phyloP scores from a whole-genome alignment of 2,888 invertebrate species.

The Clitarchus hookeri region DNA sequence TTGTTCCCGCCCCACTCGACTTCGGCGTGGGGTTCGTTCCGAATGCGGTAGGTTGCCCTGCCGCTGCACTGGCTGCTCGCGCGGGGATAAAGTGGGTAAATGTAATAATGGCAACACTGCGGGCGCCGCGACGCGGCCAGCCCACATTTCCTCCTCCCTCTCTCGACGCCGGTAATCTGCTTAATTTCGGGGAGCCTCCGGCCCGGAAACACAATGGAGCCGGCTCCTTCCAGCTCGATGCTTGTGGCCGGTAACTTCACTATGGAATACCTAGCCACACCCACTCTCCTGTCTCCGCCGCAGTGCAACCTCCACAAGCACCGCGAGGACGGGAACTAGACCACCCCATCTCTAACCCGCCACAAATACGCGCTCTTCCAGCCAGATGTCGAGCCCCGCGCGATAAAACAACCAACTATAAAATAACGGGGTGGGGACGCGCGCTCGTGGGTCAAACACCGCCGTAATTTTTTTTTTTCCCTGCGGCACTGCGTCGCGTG shows the following conservation, averaged over 20 bases:
- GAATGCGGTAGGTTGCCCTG: not conserved
- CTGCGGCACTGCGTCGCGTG: too few relatives aligned
- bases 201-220: not conserved
- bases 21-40: not conserved
- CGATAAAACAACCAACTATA: too few relatives aligned
- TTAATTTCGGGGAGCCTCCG: not conserved
- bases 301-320: not conserved
- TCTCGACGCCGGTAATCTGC: not conserved
- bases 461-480: too few relatives aligned
- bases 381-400: too few relatives aligned
- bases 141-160: not conserved
- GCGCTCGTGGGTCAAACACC: too few relatives aligned
- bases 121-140: not conserved
- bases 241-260: constrained; percentile 4
- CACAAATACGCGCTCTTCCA: too few relatives aligned
- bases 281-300: not conserved
- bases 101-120: constrained; percentile 9
- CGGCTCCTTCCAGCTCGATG: constrained; percentile 7
- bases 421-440: too few relatives aligned
- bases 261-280: not conserved
- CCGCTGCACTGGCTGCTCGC: not conserved
- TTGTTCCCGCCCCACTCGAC: not conserved
- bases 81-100: not conserved
- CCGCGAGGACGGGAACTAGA: too few relatives aligned
- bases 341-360: too few relatives aligned